Evolutionary conservation across 2,113 vertebrate genomes (phyloP), one percentile per base, ranked within the genome.

Genomic region (Apistogramma diplotaenia): DNA sequence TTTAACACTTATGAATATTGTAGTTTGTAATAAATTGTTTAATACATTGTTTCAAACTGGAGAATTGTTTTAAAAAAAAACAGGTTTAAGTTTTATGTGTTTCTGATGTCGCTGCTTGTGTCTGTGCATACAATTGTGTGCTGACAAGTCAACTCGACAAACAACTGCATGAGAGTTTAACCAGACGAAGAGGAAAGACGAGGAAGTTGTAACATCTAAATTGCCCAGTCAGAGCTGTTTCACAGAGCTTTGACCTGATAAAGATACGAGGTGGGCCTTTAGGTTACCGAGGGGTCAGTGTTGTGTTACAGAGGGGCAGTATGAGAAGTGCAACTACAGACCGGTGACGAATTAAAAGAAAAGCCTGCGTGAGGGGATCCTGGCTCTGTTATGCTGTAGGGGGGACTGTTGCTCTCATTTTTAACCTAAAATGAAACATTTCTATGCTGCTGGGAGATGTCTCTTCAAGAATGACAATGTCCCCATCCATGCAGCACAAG

Each of bases 251-350:
- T 82, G 84, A 86, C 67, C 86, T 87, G 85, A 89, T 90, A 78
- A 89, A 79, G 84, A 79, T 57, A 77, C 70, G 9, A 35, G 57
- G 49, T 3, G 4, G 56, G 8, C 60, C 73, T 62, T 6, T 10
- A 81, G 87, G 89, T 92, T 33, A 89, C 43, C 27, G 73, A 74
- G 40, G 74, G 90, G 88, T 86, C 89, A 80, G 54, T 31, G 62
- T 65, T 74, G 74, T 5, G 21, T 71, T 82, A 35, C 81, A 53
- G 37, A 55, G 65, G 23, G 40, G 54, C 57, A 60, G n/a, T 29
- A 53, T 33, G n/a, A 61, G 16, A 74, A 74, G 11, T 23, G 46
- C 35, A 11, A 51, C 43, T 43, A 51, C 43, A 70, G 65, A 70
- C 43, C 29, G 10, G 25, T 51, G 65, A 70, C 29, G 27, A 70